Evolutionary conservation across 2,888 invertebrate genomes (phyloP), one percentile per base, ranked within the genome.

Genomic region (Chaetoderma sp.): DNA sequence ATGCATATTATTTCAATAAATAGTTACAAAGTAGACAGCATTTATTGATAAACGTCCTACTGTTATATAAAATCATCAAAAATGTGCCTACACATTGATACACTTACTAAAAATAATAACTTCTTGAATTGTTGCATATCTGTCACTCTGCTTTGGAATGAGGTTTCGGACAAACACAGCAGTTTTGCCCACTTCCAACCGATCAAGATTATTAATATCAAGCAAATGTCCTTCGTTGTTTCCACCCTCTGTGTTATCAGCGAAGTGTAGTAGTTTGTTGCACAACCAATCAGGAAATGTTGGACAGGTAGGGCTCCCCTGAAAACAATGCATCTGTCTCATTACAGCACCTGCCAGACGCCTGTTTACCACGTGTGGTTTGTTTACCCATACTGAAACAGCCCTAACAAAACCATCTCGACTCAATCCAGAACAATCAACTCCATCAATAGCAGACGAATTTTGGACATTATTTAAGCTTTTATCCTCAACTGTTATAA

Each of bases 291-390:
- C 10, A 16, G 39, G 16, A 16, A 16, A 39, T n/a, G n/a, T n/a
- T n/a, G n/a, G n/a, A n/a, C n/a, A n/a, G n/a, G n/a, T n/a, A n/a
- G n/a, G n/a, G n/a, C 25, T 13, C 45, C 42, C 16, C 39, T 33
- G 4, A 33, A 28, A 39, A 44, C 60, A 30, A 4, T 21, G 16
- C 0, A 49, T 13, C 18, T 23, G n/a, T 10, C 67, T 8, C 1
- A 78, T 67, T 50, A 71, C 73, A 1, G 78, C 67, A 0, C 81
- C 81, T 67, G 77, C 74, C 6, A 81, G 60, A 21, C 79, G 66
- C 8, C 78, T 66, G 65, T 81, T 81, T 0, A 77, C 75, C 23
- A 80, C 79, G 47, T 81, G 81, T 0, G 81, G 81, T 67, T 81
- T 81, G 61, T 81, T 80, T 39, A 81, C 73, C 75, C 77, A 81